Percentiles rank a stretch among this genome's conserved stretches.
phyloP scores from a whole-genome alignment of 2,888 invertebrate species.

The Eugnorisma glareosa region DNA sequence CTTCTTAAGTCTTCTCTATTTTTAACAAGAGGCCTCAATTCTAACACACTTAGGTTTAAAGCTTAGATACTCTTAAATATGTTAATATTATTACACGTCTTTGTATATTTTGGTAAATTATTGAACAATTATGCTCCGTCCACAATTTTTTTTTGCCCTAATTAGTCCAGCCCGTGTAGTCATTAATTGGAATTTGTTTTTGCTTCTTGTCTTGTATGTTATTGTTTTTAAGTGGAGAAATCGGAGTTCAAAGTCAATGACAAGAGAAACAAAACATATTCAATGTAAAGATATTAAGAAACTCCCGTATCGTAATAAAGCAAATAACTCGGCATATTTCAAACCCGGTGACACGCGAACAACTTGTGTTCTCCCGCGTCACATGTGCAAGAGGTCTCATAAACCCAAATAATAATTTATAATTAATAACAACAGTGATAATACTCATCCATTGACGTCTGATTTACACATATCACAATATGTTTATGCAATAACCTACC shows the following conservation, averaged over 20 bases:
- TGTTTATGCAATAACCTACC: conserved; percentile 30
- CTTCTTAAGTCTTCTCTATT: not conserved
- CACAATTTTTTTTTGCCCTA: too few relatives aligned
- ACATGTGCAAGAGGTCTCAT: conserved; percentile 54
- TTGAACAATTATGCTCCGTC: too few relatives aligned
- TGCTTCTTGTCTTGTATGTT: too few relatives aligned
- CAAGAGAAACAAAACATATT: not conserved
- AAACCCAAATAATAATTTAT: conserved; percentile 48
- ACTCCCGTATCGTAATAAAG: not conserved
- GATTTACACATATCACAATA: conserved; percentile 22
- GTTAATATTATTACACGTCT: too few relatives aligned
- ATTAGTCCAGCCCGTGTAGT: too few relatives aligned
- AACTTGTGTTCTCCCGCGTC: conserved; percentile 32
- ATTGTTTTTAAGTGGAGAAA: too few relatives aligned
- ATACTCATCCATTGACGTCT: conserved; percentile 50
- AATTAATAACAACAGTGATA: conserved; percentile 56
- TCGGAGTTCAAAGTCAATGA: conserved; percentile 5
- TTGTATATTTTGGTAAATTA: too few relatives aligned
- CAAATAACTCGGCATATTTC: conserved; percentile 16
- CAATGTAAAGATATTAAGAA: not conserved
- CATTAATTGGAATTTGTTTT: too few relatives aligned
- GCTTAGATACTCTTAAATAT: too few relatives aligned
- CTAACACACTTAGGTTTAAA: too few relatives aligned
- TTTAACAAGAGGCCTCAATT: not conserved
- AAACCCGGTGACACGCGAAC: conserved; percentile 26